Percentiles rank a stretch among this genome's conserved stretches.
phyloP scores from a whole-genome alignment of 2,113 vertebrate species.

The Channa maculata region DNA sequence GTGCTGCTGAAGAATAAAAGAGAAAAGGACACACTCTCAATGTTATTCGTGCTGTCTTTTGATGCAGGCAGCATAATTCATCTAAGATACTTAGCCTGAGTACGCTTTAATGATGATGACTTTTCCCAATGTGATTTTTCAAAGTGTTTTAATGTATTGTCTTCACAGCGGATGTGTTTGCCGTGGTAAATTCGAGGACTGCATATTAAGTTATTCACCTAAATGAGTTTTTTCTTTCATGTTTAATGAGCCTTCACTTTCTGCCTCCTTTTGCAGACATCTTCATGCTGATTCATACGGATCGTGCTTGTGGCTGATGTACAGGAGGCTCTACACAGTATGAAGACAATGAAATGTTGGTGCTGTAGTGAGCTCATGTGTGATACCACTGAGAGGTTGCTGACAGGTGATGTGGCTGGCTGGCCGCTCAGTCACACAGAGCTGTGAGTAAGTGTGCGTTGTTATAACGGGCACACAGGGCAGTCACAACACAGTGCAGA shows the following conservation, averaged over 20 bases:
- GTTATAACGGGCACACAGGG: conserved; percentile 34
- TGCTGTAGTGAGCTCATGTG: conserved; percentile 31
- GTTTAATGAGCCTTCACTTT: conserved; percentile 70
- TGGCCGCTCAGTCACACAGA: conserved; percentile 34
- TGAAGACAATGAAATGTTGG: neutral
- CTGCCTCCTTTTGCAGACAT: conserved; percentile 19
- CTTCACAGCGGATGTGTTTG: conserved; percentile 75
- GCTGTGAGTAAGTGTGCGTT: conserved; percentile 55
- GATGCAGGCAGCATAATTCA: conserved; percentile 80
- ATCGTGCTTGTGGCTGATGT: conserved; percentile 18
- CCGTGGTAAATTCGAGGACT: conserved; percentile 55
- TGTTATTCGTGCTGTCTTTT: conserved; percentile 81
- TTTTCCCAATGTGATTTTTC: conserved; percentile 83
- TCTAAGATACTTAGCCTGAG: conserved; percentile 81
- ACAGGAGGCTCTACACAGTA: neutral
- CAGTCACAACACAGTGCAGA: conserved; percentile 55
- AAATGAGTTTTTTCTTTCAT: conserved; percentile 55
- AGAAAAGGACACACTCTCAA: conserved; percentile 78
- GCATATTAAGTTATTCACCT: conserved; percentile 65
- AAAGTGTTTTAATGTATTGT: conserved; percentile 81
- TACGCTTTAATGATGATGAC: conserved; percentile 85
- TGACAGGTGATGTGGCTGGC: conserved; percentile 40
- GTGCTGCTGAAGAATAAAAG: conserved; percentile 70
- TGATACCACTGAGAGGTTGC: conserved; percentile 41
- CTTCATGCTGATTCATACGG: conserved; percentile 5